These are phyloP conservation scores for Cheilosia grossa DNA, from an alignment of 2,888 invertebrate species.

Conservation along the genomic window DNA sequence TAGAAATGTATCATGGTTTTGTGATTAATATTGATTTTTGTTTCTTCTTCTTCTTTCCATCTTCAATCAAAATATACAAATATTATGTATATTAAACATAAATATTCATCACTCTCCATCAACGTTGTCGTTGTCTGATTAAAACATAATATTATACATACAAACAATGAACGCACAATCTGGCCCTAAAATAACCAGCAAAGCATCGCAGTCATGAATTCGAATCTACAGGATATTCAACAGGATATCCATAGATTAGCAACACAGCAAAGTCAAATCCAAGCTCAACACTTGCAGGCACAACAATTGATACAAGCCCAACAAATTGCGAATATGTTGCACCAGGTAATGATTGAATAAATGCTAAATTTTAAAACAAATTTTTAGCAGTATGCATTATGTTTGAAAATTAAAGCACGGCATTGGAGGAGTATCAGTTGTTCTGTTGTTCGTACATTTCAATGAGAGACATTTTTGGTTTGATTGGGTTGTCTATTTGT, in stretches of 20 bases:
- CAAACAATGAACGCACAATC: constrained; percentile 27
- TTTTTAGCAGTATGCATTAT: not conserved
- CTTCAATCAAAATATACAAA: constrained; percentile 11
- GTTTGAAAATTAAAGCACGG: constrained; percentile 1
- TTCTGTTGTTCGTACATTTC: constrained; percentile 58
- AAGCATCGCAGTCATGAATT: constrained; percentile 88
- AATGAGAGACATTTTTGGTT: not conserved
- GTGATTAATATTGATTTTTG: constrained; percentile 49
- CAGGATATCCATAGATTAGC: constrained; percentile 95
- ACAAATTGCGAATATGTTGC: constrained; percentile 84
- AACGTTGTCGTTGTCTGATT: constrained; percentile 20
- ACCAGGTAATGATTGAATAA: constrained; percentile 79
- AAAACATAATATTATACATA: not conserved
- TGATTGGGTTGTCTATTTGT: constrained; percentile 13
- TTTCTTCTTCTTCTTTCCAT: constrained; percentile 25
- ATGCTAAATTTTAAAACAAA: constrained; percentile 10
- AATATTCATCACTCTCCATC: constrained; percentile 14
- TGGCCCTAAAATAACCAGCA: constrained; percentile 80
- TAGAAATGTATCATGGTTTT: constrained; percentile 10
- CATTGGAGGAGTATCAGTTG: constrained; percentile 55
- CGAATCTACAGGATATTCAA: constrained; percentile 96
- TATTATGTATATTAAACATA: not conserved
- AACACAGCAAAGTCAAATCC: constrained; percentile 91
- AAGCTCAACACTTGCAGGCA: constrained; percentile 85
- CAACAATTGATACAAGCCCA: constrained; percentile 85